These are phyloP conservation scores for Apodemia zela DNA, from an alignment of 2,888 invertebrate genomes.

Conservation along the genomic window DNA sequence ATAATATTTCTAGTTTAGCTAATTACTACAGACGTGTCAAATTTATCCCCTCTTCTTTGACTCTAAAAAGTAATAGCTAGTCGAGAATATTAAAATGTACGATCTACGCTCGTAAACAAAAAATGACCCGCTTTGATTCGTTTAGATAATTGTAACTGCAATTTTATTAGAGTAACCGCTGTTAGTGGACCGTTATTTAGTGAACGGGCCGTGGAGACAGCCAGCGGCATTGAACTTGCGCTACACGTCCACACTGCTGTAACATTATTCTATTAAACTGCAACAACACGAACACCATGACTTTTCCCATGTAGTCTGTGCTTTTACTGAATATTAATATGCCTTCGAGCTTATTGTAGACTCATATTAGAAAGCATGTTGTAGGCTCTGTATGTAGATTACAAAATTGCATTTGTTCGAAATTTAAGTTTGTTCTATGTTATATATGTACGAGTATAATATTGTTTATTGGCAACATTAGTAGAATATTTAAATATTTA, in stretches of 20 bases:
- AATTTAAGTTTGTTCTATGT: no score
- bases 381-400: background rate
- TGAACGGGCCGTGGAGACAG: slow-evolving; percentile 39
- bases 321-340: background rate
- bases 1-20: no score
- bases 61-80: background rate
- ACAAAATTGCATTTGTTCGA: no score
- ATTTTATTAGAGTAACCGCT: slow-evolving; percentile 27
- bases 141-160: slow-evolving; percentile 18
- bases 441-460: no score
- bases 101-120: slow-evolving; percentile 19
- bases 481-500: no score
- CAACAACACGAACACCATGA: slow-evolving; percentile 1
- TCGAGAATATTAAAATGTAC: background rate
- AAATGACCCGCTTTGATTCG: slow-evolving; percentile 14
- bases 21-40: no score
- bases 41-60: no score
- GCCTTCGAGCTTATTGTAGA: background rate
- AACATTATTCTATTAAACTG: slow-evolving; percentile 9
- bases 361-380: background rate
- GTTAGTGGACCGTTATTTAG: slow-evolving; percentile 53
- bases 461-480: no score
- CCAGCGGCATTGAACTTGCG: slow-evolving; percentile 35
- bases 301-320: slow-evolving; percentile 1
- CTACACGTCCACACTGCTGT: slow-evolving; percentile 38